Conservation (phyloP, 2,888 invertebrate genomes). For the Orthonevra nobilis region DNA sequence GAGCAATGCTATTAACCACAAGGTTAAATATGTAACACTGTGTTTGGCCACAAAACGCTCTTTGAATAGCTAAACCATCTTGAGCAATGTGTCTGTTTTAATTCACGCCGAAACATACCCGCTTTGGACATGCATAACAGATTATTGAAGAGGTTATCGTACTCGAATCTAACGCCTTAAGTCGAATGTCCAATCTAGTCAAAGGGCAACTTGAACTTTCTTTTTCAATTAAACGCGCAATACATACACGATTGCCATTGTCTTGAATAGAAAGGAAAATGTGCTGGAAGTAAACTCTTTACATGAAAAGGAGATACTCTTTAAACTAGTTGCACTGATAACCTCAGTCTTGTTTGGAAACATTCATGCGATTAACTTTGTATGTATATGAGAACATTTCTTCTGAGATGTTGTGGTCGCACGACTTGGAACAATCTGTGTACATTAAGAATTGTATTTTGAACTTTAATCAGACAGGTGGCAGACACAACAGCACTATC, state of each 20-base stretch:
- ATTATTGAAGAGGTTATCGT: conserved; percentile 25
- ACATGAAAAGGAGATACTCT: too few relatives aligned
- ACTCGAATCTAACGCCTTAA: not conserved
- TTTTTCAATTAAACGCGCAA: not conserved
- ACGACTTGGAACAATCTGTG: not conserved
- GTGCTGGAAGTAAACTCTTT: not conserved
- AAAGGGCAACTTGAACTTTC: conserved; percentile 2
- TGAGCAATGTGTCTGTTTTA: too few relatives aligned
- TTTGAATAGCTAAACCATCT: too few relatives aligned
- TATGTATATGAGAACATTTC: too few relatives aligned
- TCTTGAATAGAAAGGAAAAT: not conserved
- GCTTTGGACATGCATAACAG: too few relatives aligned
- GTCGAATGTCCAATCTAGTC: conserved; percentile 4
- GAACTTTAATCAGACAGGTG: conserved; percentile 35
- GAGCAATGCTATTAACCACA: too few relatives aligned
- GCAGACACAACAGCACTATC: conserved; percentile 7
- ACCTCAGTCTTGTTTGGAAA: not conserved
- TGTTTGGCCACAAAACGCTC: too few relatives aligned
- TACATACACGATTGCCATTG: not conserved
- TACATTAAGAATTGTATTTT: not conserved
- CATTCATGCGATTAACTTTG: conserved; percentile 3
- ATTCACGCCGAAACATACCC: too few relatives aligned
- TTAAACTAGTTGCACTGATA: too few relatives aligned
- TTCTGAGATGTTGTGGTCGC: too few relatives aligned
- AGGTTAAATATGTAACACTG: too few relatives aligned